Evolutionary conservation across 2,113 vertebrate species (phyloP), one percentile per base, ranked within the genome.

Genomic region (Microtus montanus): DNA sequence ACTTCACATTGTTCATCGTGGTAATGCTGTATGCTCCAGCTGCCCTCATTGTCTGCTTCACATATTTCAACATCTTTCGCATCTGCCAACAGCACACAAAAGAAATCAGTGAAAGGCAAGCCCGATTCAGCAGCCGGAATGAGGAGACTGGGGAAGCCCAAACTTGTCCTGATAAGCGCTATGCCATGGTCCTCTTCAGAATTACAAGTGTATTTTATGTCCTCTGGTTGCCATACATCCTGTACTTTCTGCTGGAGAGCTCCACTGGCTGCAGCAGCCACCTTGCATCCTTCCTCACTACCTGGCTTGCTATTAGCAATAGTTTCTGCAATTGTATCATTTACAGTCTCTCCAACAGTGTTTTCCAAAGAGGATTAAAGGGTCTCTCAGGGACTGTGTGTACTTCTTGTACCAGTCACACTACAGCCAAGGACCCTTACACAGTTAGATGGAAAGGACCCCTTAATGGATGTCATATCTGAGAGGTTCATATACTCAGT

Each of bases 311-410:
- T 96, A 99, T 99, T 98, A 99, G 99, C 99, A 99, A 99, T 98
- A 99, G 99, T 98, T 99, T 99, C 98, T 99, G 99, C 98, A 99
- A 99, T 99, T 99, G 99, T 98, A 99, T 99, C 95, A 99, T 99
- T 98, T 99, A 99, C 97, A 99, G 99, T 98, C 99, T 99, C 91
- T 99, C 99, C 94, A 99, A 99, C 98, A 99, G 99, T 95, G 99
- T 99, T 97, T 99, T 99, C 98, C 99, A 99, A 96, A 99, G 99
- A 97, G 99, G 99, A 93, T 98, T 99, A 38, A 99, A 99, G 96
- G 99, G 99, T 95, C 99, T 99, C 70, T 99, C 98, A 0, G 98
- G 98, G 70, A 98, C 98, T 26, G 93, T 98, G 95, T 99, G 99
- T 97, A 98, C 99, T 96, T 99, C 99, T 11, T 99, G 99, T 71